phyloP scores from a whole-genome alignment of 2,113 vertebrate genomes.

The Limanda limanda region DNA sequence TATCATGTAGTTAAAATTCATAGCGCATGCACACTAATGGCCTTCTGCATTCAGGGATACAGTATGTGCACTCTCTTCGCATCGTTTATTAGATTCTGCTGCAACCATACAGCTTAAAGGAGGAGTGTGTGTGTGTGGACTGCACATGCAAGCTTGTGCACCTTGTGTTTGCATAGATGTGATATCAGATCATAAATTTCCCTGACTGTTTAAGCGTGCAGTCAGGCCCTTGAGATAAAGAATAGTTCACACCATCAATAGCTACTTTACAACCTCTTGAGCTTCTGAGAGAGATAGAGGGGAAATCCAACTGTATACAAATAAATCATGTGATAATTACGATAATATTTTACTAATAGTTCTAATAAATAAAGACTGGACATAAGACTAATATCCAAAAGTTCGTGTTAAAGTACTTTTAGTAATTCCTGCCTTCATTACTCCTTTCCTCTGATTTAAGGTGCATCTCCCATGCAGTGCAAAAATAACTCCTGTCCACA shows the following conservation, averaged over 20 bases:
- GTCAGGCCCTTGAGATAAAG: not conserved
- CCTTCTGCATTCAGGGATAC: not conserved
- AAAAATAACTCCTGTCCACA: not conserved
- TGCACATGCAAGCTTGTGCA: not conserved
- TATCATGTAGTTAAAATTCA: not conserved
- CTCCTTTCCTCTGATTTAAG: not conserved
- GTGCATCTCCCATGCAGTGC: not conserved
- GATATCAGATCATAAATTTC: constrained; percentile 25
- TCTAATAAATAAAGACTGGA: not conserved
- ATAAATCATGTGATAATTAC: not conserved
- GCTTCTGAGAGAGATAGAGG: not conserved
- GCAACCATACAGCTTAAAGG: not conserved
- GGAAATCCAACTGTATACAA: not conserved
- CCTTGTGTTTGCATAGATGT: not conserved
- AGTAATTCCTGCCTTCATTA: not conserved
- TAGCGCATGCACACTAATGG: constrained; percentile 7
- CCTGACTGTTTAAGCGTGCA: not conserved
- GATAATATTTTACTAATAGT: not conserved
- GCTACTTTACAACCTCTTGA: not conserved
- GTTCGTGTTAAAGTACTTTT: not conserved
- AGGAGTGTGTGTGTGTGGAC: not conserved
- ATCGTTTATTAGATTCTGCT: not conserved
- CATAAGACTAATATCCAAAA: not conserved
- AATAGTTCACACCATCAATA: not conserved
- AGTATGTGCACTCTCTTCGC: not conserved